A percentile compares a stretch with the other conserved stretches of the same genome.
Evolutionary conservation across 2,113 vertebrate genomes (phyloP).

Genomic region (Sarotherodon lohbergeri): DNA sequence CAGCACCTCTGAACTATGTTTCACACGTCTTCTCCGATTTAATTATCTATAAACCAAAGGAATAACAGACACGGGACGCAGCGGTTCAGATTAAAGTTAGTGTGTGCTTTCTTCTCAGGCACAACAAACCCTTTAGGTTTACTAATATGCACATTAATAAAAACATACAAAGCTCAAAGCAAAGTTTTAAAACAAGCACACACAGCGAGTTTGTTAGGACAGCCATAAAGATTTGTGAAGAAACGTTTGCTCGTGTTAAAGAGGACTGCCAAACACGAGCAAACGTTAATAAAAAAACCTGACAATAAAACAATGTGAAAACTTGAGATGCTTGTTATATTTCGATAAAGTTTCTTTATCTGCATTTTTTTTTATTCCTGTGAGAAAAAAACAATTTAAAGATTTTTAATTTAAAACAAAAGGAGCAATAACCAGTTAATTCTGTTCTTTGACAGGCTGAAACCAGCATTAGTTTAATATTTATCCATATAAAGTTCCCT

Average conservation of each 20-base stretch:
- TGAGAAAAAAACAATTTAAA: not conserved
- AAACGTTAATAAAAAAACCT: not conserved
- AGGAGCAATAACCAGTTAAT: not conserved
- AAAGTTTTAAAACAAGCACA: not conserved
- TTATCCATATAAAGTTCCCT: not conserved
- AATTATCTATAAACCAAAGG: not conserved
- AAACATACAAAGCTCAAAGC: not conserved
- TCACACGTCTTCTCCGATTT: fast-evolving
- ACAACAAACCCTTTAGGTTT: not conserved
- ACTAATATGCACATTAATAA: not conserved
- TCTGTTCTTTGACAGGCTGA: not conserved
- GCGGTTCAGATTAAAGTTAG: not conserved
- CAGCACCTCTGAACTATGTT: not conserved
- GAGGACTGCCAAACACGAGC: not conserved
- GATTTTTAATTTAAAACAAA: not conserved
- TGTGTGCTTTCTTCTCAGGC: not conserved
- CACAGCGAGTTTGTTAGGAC: not conserved
- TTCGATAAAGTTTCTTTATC: not conserved
- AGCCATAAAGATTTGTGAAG: not conserved
- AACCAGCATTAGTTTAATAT: not conserved
- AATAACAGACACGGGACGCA: not conserved
- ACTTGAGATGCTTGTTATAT: not conserved
- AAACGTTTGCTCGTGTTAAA: not conserved
- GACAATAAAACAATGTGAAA: not conserved
- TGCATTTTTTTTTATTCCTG: not conserved